phyloP scores from a whole-genome alignment of 2,113 vertebrate genomes.

The Oxyruncus cristatus region DNA sequence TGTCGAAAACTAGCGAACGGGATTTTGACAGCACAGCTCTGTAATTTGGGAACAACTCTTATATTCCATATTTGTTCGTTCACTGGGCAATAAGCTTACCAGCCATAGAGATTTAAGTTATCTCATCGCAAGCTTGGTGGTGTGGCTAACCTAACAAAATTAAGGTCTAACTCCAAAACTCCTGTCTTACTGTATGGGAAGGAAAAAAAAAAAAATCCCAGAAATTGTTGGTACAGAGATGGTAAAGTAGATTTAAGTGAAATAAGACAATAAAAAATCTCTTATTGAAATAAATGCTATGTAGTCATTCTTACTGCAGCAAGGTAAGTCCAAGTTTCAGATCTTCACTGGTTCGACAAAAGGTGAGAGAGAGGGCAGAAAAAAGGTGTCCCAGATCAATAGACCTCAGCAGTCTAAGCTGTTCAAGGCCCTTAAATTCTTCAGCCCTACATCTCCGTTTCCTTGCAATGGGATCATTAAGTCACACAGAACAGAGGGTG shows the following conservation, averaged over 20 bases:
- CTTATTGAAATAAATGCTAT: neutral
- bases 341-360: neutral
- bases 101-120: neutral
- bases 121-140: neutral
- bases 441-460: neutral
- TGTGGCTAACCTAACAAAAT: neutral
- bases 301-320: neutral
- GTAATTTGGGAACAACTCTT: neutral
- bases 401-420: neutral
- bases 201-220: accelerated
- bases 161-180: neutral
- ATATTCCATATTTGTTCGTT: neutral
- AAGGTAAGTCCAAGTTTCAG: neutral
- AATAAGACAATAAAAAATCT: neutral
- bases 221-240: neutral
- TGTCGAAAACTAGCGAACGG: neutral
- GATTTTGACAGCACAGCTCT: neutral
- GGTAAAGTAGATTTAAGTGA: neutral
- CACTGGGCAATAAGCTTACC: neutral
- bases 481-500: neutral
- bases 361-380: neutral
- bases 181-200: neutral
- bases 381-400: neutral
- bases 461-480: neutral
- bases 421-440: neutral